Conservation (phyloP, 2,888 invertebrate species). For the Drosophila quinaria region DNA sequence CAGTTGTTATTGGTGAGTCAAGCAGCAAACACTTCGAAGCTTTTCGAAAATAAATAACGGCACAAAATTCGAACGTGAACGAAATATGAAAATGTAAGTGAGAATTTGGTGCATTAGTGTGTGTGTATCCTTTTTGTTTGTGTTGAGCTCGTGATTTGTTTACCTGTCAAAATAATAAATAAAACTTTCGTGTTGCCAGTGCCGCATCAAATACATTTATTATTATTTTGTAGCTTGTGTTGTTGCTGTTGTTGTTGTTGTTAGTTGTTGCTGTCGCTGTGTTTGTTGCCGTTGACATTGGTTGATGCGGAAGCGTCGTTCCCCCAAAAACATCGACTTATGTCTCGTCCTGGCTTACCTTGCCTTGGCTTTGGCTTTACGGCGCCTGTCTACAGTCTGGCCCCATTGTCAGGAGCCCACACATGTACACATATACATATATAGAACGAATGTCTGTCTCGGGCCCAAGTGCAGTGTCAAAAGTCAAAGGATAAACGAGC, state of each 20-base stretch:
- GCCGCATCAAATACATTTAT: slow-evolving; percentile 74
- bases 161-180: slow-evolving; percentile 82
- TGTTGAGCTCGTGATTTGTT: slow-evolving; percentile 73
- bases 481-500: slow-evolving; percentile 55
- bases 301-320: slow-evolving; percentile 45
- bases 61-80: slow-evolving; percentile 17
- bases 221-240: slow-evolving; percentile 36
- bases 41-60: slow-evolving; percentile 8
- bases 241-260: slow-evolving; percentile 14
- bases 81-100: slow-evolving; percentile 60
- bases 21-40: slow-evolving; percentile 50
- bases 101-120: slow-evolving; percentile 9
- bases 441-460: not conserved
- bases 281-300: slow-evolving; percentile 72
- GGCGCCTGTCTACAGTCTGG: slow-evolving; percentile 38
- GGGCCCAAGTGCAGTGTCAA: slow-evolving; percentile 65
- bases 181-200: slow-evolving; percentile 77
- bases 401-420: not conserved
- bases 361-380: slow-evolving; percentile 54
- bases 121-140: slow-evolving; percentile 35
- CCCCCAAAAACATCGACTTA: slow-evolving; percentile 24
- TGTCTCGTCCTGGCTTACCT: slow-evolving; percentile 33
- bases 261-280: slow-evolving; percentile 37
- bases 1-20: slow-evolving; percentile 62
- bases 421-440: not conserved